Base-by-base conservation (phyloP, 2,113 vertebrate genomes). In the Silurus meridionalis region DNA sequence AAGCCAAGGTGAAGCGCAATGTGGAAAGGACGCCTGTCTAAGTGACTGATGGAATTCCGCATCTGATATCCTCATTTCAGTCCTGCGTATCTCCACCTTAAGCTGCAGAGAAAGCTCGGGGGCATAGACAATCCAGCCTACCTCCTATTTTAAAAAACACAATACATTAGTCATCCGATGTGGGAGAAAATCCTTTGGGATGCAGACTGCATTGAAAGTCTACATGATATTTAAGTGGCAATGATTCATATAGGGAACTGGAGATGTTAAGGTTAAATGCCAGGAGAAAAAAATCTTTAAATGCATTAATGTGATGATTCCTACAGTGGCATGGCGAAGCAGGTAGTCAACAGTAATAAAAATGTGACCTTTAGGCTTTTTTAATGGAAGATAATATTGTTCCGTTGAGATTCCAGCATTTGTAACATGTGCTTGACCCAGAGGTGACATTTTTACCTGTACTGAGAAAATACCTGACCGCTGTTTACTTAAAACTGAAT, bases 1-100 rank as follows among this genome's bases (percentile, higher is more conserved):
- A 71, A 80, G 84, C 84, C 77, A 85, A 89, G 88, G 82, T 87
- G 86, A 89, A 87, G 75, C 46, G 21, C 72, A 63, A 37, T 58
- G 87, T 57, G 83, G 84, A 87, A 89, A 83, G 83, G 83, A 87
- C 86, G 61, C 37, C 63, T 85, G 86, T 82, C 85, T 79, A 28
- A 66, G 72, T 83, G 64, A 75, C 58, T 71, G 85, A 85, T 87
- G 85, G 71, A 89, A 80, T 80, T 85, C 61, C 37, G 48, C 80
- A 28, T 82, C 78, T 78, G 83, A 84, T 87, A 61, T 87, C 63
- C 79, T 87, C 83, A 89, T 87, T 71, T 82, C 67, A 85, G 80
- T 53, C 74, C 25, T 77, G 71, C 52, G 15, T 9, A 46, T 81
- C 83, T 85, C 74, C 50, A 85, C 78, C 78, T 78, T 86, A 63